Evolutionary conservation across 2,797 vertebrate species (phyloP), one percentile per base, ranked within the genome.

Genomic region (Dipus sagitta): DNA sequence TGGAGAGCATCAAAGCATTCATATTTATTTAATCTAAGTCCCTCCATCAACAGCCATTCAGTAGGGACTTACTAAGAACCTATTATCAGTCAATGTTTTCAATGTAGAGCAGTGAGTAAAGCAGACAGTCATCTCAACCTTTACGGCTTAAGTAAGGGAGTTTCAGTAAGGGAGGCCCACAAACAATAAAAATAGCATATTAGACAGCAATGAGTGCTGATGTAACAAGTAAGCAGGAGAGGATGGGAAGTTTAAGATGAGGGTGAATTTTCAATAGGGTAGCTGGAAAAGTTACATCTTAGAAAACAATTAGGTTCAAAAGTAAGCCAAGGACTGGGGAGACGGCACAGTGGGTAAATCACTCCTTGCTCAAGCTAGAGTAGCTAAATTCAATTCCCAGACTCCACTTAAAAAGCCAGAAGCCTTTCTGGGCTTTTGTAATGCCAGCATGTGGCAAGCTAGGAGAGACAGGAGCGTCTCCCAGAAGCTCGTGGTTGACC

Each of bases 1-100:
- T 17, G 86, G n/a, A 15, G 12, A 68, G 14, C 6, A 47, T 20
- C 34, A 38, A 83, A 4, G 11, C 30, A 82, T 76, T 71, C 78
- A 14, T 78, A 30, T 77, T 83, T 81, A 91, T 80, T 81, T 38
- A 80, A 14, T 32, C 60, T 85, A 42, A 89, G 30, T 92, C 34
- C n/a, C 70, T 28, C 65, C 8, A 65, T 70, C 72, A 84, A 71
- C 10, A 93, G 34, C 87, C 42, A 75, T 75, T 90, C 71, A 42
- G n/a, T 58, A 75, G 18, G 32, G 38, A 90, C n/a, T 67, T 54
- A 74, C 28, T 20, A 30, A 92, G 32, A 82, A 72, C 11, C 34
- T 60, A 68, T 64, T 60, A 38, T 26, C 24, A 77, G 47, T 68
- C 75, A 95, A 95, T 21, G 20, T 34, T 86, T n/a, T 80, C 34